Base-by-base conservation (phyloP, 2,888 invertebrate species). In the Pimpla rufipes region DNA sequence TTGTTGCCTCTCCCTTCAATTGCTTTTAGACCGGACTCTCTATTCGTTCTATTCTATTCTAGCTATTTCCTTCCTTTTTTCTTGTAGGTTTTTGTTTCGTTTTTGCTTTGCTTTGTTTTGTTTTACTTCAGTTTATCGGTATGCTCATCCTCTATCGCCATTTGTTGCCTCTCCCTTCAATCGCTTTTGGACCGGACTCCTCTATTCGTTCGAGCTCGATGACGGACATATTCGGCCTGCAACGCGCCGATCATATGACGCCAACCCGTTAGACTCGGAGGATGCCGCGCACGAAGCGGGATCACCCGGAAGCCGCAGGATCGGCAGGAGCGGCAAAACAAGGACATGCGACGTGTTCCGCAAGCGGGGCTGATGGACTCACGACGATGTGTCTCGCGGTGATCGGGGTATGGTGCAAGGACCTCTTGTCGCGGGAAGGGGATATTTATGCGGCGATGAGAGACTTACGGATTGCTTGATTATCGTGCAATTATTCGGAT, bases 171-270 rank as follows among this genome's bases (percentile, higher is more conserved):
- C 42, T 57, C 67, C 5, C 40, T 40, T 16, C 29, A 23, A 37
- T 23, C 37, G 11, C 37, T n/a, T n/a, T 18, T 11, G 52, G 18
- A 52, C 21, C 21, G 23, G 4, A 29, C 3, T 29, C 10, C 21
- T 45, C 47, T 50, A 23, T 71, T 29, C 40, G 42, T 23, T 59
- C 11, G 21, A 37, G n/a, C n/a, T 16, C 40, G 45, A 66, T 47
- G 73, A 79, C 66, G 35, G 71, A 71, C 71, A 73, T 66, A 66
- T 73, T 79, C 42, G 66, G 52, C 59, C 35, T 29, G 59, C 45
- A 23, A 40, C 40, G 13, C 50, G 18, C 18, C 64, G 52, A 70
- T 70, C 70, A 70, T 62, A 71, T 71, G 64, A 78, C 42, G 70
- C 70, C 29, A 29, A 71, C 71, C 71, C 78, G 78, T 79, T 78